A percentile compares a stretch with the other conserved stretches of the same genome.
phyloP scores from a whole-genome alignment of 1,140 invertebrate species.

The Heliothis virescens region DNA sequence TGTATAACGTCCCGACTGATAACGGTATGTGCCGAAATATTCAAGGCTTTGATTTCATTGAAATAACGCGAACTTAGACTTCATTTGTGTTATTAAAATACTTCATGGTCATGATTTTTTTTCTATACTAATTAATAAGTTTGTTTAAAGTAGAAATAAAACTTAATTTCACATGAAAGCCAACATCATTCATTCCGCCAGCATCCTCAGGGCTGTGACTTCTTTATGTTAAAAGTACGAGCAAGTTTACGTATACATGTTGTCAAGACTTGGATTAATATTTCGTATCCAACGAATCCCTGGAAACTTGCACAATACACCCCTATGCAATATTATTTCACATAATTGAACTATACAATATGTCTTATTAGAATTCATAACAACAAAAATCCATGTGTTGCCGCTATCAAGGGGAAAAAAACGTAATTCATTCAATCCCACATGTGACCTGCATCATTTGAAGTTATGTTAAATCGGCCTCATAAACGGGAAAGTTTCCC shows the following conservation, averaged over 20 bases:
- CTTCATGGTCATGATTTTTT: too few species aligned
- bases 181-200: conserved; percentile 17
- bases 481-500: conserved; percentile 8
- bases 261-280: conserved; percentile 23
- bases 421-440: not conserved
- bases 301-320: conserved; percentile 19
- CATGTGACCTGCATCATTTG: conserved; percentile 5
- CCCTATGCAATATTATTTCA: conserved; percentile 11
- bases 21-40: conserved; percentile 39
- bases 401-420: conserved; percentile 7
- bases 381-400: not conserved
- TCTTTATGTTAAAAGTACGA: conserved; percentile 21
- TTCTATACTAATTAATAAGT: conserved; percentile 4
- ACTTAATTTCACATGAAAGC: not conserved
- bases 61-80: not conserved
- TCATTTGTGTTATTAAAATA: not conserved
- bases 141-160: not conserved
- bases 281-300: conserved; percentile 11
- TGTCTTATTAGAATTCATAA: not conserved
- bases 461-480: not conserved
- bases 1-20: conserved; percentile 22
- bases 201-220: conserved; percentile 20
- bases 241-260: conserved; percentile 2
- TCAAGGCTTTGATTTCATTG: not conserved
- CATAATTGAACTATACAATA: not conserved